These are phyloP conservation scores for Pectinophora gossypiella DNA, from an alignment of 1,140 invertebrate species.

Conservation along the genomic window DNA sequence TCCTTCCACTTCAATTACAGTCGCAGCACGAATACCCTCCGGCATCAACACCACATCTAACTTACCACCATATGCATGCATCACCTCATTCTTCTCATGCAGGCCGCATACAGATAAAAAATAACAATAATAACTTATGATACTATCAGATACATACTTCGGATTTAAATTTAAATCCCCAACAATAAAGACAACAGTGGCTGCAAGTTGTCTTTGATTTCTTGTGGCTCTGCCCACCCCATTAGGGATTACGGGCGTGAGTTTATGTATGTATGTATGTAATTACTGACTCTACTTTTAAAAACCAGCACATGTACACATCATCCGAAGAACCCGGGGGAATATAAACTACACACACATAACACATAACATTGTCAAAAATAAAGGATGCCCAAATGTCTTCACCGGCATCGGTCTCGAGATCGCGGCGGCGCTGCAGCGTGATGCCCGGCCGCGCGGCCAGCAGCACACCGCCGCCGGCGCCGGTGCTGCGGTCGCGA, in stretches of 20 bases:
- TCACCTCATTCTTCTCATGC: constrained; percentile 3
- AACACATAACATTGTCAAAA: not conserved
- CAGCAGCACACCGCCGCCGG: constrained; percentile 5
- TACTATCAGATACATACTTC: not conserved
- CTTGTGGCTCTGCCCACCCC: too few species aligned
- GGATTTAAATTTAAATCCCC: constrained; percentile 9
- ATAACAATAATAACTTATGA: constrained; percentile 5
- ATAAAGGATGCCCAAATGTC: constrained; percentile 8
- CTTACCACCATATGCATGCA: not conserved
- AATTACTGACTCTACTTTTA: constrained; percentile 2
- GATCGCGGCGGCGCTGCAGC: not conserved
- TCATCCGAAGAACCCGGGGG: constrained; percentile 2
- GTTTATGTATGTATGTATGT: too few species aligned
- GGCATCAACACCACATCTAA: constrained; percentile 5
- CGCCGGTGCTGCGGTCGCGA: not conserved
- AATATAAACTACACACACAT: constrained; percentile 8
- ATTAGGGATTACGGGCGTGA: too few species aligned
- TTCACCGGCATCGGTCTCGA: constrained; percentile 3
- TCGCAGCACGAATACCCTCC: not conserved
- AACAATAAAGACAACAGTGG: constrained; percentile 1
- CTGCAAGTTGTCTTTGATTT: not conserved
- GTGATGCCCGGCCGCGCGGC: not conserved
- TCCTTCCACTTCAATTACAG: not conserved
- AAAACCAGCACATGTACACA: constrained; percentile 4
- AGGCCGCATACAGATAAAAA: constrained; percentile 2